Evolutionary conservation across 1,140 invertebrate genomes (phyloP), one percentile per base, ranked within the genome.

Genomic region (Philotrypesis tridentata): DNA sequence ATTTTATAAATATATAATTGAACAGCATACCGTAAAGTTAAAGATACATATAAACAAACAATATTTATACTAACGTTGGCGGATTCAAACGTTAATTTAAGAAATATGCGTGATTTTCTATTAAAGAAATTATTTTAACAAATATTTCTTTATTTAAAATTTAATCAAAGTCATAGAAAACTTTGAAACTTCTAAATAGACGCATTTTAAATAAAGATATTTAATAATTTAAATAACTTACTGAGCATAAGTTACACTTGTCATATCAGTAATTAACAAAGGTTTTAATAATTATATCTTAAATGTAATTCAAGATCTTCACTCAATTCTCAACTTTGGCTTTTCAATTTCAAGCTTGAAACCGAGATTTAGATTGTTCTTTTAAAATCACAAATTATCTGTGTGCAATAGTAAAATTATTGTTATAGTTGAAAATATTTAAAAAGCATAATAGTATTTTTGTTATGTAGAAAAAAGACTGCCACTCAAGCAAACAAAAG

Each of bases 1-100:
- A 70, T n/a, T 75, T 76, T 75, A 43, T 63, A 72, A 63, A 43
- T 74, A 74, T 74, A 67, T 67, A 81, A 37, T 27, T 75, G 27
- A 77, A 3, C 37, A 2, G 17, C 43, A 29, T 77, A 77, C 43
- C 17, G 37, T 77, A 68, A 68, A 48, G n/a, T 77, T 14, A 68
- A 27, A 60, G 14, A 27, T 63, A 63, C 6, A 65, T 78, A 65
- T 78, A 21, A 25, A 31, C 60, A 65, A 65, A 65, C 27, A 78
- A 29, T 29, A 63, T 37, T 60, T 67, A 76, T 65, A 40, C 37
- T 68, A 70, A 70, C 12, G 21, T 29, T 70, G 12, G 37, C 3
- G 63, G 40, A 29, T 67, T 67, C 29, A 55, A 55, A 40, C 25
- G 60, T 31, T 11, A 48, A 55, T 68, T 78, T 77, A 25, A 78